Conservation (phyloP, 2,113 vertebrate genomes). For the Ptilonorhynchus violaceus region DNA sequence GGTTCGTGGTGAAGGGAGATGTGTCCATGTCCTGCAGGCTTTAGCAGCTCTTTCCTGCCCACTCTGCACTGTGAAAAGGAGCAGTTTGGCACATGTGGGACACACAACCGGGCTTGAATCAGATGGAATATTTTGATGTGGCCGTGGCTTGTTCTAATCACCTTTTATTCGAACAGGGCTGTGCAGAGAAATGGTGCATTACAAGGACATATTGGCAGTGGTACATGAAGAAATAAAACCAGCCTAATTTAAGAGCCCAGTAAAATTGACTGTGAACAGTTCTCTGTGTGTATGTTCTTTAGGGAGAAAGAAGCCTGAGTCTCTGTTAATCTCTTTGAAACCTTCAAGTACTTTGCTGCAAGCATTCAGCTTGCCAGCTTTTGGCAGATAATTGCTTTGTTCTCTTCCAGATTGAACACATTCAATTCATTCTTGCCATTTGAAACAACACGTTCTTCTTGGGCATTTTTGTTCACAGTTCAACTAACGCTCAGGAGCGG, state of each 20-base stretch:
- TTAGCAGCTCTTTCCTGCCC: background rate
- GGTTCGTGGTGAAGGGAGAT: background rate
- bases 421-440: background rate
- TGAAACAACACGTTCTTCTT: background rate
- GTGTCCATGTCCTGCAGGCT: background rate
- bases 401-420: background rate
- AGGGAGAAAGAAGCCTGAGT: background rate
- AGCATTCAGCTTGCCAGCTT: background rate
- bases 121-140: background rate
- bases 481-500: background rate
- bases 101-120: background rate
- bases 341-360: background rate
- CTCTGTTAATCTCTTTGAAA: background rate
- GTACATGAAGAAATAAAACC: background rate
- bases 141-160: background rate
- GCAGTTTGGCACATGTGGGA: background rate
- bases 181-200: background rate
- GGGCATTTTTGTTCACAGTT: background rate
- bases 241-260: background rate
- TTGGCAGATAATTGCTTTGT: constrained; percentile 36
- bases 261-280: background rate
- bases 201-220: background rate
- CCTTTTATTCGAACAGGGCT: background rate
- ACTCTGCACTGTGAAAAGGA: background rate
- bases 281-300: background rate